These are phyloP conservation scores for Drosophila borealis DNA, from an alignment of 2,888 invertebrate species.

Conservation along the genomic window DNA sequence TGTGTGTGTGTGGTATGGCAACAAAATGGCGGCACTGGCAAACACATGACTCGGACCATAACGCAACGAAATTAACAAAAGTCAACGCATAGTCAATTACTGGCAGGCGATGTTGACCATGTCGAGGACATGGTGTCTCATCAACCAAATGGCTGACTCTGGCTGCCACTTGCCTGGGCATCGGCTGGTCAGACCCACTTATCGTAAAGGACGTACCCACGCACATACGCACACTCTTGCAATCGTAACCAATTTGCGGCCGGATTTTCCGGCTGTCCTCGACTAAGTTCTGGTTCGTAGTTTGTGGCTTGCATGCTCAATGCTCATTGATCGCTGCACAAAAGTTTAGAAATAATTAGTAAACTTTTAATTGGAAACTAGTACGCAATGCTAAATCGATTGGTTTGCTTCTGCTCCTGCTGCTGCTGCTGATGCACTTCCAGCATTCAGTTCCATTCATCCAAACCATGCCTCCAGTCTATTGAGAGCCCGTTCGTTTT, in stretches of 20 bases:
- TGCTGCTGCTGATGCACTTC: conserved; percentile 12
- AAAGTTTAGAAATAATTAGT: conserved; percentile 80
- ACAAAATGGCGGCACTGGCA: conserved; percentile 55
- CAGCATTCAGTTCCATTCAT: conserved; percentile 23
- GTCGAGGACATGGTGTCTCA: conserved; percentile 44
- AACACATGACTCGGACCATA: conserved; percentile 52
- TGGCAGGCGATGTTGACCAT: conserved; percentile 41
- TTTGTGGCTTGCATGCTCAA: conserved; percentile 67
- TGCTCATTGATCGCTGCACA: conserved; percentile 76
- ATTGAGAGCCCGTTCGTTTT: conserved; percentile 72
- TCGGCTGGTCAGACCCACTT: conserved; percentile 25
- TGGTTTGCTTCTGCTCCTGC: conserved; percentile 39
- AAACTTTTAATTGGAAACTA: conserved; percentile 80
- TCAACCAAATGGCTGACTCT: conserved; percentile 43
- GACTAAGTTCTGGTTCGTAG: conserved; percentile 46
- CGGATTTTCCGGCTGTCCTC: conserved; percentile 47
- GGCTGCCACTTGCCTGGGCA: conserved; percentile 15
- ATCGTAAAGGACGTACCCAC: conserved; percentile 31
- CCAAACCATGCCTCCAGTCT: conserved; percentile 29
- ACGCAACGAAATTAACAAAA: conserved; percentile 73
- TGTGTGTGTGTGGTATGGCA: conserved; percentile 25
- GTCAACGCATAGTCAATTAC: conserved; percentile 69
- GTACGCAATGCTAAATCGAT: conserved; percentile 77
- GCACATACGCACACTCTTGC: conserved; percentile 14
- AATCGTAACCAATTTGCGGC: conserved; percentile 55